These are phyloP conservation scores for Solen grandis DNA, from an alignment of 1,140 invertebrate species.

Conservation along the genomic window DNA sequence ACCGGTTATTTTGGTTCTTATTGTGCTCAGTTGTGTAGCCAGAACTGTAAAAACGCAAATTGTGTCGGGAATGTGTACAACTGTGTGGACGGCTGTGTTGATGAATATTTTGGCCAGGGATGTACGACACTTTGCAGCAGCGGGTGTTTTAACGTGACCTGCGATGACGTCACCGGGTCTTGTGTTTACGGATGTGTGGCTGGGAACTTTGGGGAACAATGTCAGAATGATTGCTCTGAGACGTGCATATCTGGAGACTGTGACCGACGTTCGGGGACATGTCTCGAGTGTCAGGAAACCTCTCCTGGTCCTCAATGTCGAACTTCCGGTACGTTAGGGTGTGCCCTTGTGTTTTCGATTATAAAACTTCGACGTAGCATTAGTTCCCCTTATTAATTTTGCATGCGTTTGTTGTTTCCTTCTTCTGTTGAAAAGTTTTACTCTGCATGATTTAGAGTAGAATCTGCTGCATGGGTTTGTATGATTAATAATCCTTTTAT, in stretches of 20 bases:
- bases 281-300: not conserved
- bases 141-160: not conserved
- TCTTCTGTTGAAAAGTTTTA: too few relatives aligned
- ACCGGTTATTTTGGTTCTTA: not conserved
- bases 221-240: not conserved
- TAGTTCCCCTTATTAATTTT: too few relatives aligned
- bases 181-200: not conserved
- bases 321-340: not conserved
- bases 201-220: not conserved
- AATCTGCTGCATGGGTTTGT: too few relatives aligned
- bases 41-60: not conserved
- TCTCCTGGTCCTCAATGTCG: not conserved
- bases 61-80: not conserved
- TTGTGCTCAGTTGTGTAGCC: not conserved
- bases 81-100: conserved; percentile 1
- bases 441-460: too few relatives aligned
- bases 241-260: not conserved
- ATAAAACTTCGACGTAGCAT: too few relatives aligned
- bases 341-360: not conserved
- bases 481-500: too few relatives aligned
- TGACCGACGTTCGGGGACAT: not conserved
- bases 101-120: not conserved
- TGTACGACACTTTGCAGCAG: not conserved
- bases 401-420: too few relatives aligned
- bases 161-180: not conserved